Evolutionary conservation across 2,888 invertebrate genomes (phyloP).

Genomic region (Tetramorium bicarinatum): DNA sequence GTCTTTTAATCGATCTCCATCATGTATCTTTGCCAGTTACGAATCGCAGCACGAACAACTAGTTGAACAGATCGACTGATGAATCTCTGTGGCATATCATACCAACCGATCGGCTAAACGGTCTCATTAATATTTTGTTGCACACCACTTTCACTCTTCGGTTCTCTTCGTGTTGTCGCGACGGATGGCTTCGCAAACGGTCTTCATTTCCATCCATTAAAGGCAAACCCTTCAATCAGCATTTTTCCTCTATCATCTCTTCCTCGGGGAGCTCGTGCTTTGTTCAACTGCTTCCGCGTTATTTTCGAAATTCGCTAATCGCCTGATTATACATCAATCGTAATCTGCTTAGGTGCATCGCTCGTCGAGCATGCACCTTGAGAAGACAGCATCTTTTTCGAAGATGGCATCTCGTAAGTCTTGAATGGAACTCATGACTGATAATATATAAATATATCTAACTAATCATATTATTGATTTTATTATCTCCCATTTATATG

Average conservation of each 20-base stretch:
- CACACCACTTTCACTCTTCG: slow-evolving; percentile 47
- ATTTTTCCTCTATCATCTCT: slow-evolving; percentile 28
- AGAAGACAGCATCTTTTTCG: neutral
- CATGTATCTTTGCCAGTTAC: slow-evolving; percentile 43
- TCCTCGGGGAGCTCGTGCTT: slow-evolving; percentile 35
- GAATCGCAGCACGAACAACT: slow-evolving; percentile 1
- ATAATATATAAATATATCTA: slow-evolving; percentile 24
- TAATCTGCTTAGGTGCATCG: slow-evolving; percentile 1
- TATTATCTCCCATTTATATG: neutral
- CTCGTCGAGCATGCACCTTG: neutral
- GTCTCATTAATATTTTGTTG: slow-evolving; percentile 51
- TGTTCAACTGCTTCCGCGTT: slow-evolving; percentile 35
- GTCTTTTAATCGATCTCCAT: slow-evolving; percentile 41
- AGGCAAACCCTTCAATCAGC: slow-evolving; percentile 40
- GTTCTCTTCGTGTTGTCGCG: slow-evolving; percentile 41
- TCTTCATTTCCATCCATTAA: slow-evolving; percentile 46
- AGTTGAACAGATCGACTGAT: neutral
- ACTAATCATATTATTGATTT: slow-evolving; percentile 5
- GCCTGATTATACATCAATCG: slow-evolving; percentile 31
- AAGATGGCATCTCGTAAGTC: neutral
- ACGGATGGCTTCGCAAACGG: slow-evolving; percentile 23
- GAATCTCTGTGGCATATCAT: slow-evolving; percentile 12
- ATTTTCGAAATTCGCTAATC: slow-evolving; percentile 50
- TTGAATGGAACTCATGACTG: slow-evolving; percentile 7
- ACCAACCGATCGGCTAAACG: slow-evolving; percentile 12